Conservation (phyloP, 2,797 vertebrate species). For the Anguilla marmorata region DNA sequence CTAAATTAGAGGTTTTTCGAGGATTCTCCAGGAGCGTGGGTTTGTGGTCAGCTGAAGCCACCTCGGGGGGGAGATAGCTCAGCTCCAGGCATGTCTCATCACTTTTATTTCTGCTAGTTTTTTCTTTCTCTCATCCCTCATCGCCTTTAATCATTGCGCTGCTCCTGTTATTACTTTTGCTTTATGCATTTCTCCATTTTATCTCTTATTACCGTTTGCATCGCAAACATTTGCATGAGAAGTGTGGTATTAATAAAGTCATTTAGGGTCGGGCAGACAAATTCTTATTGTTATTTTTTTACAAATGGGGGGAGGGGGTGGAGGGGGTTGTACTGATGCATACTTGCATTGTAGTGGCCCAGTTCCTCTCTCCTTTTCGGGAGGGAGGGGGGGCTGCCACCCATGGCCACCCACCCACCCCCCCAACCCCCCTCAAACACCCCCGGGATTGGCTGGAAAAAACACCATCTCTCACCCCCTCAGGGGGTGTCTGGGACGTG, state of each 20-base stretch:
- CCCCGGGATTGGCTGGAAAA: not conserved
- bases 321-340: not conserved
- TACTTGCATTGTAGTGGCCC: not conserved
- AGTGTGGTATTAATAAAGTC: not conserved
- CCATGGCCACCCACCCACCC: not conserved
- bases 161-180: not conserved
- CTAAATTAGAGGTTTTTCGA: not conserved
- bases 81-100: not conserved
- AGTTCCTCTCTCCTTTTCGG: not conserved
- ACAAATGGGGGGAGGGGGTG: not conserved
- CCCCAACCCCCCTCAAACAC: not conserved
- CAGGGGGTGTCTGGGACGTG: not conserved
- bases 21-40: not conserved
- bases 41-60: not conserved
- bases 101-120: not conserved
- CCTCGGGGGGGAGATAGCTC: not conserved
- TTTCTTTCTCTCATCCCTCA: not conserved
- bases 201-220: not conserved
- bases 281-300: not conserved
- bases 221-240: not conserved
- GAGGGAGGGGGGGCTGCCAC: not conserved
- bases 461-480: not conserved
- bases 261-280: not conserved
- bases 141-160: not conserved
- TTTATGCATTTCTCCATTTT: not conserved